These are phyloP conservation scores for Charadrius vociferus DNA, from an alignment of 2,113 vertebrate genomes.

Conservation along the genomic window DNA sequence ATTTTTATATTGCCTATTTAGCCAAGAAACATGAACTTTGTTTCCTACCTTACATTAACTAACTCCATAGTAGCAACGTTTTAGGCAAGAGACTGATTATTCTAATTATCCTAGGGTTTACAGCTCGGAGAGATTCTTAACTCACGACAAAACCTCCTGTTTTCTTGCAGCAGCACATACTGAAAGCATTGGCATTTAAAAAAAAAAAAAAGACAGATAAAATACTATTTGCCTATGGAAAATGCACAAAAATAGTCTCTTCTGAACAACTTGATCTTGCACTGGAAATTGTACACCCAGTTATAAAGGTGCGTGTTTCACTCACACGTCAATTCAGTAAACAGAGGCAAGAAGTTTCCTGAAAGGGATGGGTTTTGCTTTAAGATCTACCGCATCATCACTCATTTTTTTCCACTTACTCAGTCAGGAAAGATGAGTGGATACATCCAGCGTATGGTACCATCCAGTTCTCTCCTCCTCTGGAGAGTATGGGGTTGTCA, in stretches of 20 bases:
- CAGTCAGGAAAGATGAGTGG: not conserved
- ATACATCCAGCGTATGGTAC: not conserved
- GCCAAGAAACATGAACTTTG: not conserved
- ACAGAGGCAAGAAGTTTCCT: constrained; percentile 12
- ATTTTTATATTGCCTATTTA: not conserved
- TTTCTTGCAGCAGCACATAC: not conserved
- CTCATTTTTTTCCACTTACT: not conserved
- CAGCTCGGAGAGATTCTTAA: not conserved
- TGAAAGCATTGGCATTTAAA: not conserved
- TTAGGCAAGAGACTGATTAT: constrained; percentile 10
- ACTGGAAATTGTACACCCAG: not conserved
- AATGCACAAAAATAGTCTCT: not conserved
- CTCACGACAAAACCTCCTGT: not conserved
- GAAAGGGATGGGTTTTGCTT: constrained; percentile 51
- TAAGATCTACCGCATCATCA: not conserved
- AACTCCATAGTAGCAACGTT: not conserved
- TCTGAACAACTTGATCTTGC: constrained; percentile 24
- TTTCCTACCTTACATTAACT: not conserved
- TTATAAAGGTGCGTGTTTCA: constrained; percentile 12
- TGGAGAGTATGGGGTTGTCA: not conserved
- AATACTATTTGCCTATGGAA: not conserved
- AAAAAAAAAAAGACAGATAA: not conserved
- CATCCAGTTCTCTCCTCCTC: not conserved
- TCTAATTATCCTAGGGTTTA: constrained; percentile 45
- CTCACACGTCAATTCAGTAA: constrained; percentile 41